Evolutionary conservation across 1,140 invertebrate genomes (phyloP).

Genomic region (Halictus rubicundus): DNA sequence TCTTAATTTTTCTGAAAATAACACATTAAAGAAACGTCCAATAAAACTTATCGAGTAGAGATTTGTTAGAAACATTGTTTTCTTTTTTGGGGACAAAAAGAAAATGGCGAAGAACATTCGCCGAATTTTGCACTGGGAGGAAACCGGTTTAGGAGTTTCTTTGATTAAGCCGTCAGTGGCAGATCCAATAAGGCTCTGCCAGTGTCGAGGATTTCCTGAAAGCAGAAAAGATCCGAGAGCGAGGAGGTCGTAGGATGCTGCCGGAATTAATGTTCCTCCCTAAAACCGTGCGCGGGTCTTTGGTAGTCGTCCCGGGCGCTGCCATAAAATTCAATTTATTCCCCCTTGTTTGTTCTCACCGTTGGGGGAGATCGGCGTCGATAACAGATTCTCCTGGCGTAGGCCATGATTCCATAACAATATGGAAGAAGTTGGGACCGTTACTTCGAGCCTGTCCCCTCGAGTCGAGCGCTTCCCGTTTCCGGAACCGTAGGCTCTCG

Average conservation of each 20-base stretch:
- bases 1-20: no score
- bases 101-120: no score
- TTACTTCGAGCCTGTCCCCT: slow-evolving; percentile 39
- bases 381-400: slow-evolving; percentile 51
- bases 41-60: no score
- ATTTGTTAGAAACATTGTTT: no score
- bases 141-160: neutral
- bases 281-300: slow-evolving; percentile 14
- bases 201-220: neutral
- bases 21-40: no score
- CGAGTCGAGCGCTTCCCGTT: slow-evolving; percentile 49
- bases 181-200: neutral
- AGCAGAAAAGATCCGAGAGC: neutral
- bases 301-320: neutral
- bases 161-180: neutral
- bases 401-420: slow-evolving; percentile 46
- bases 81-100: no score
- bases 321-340: slow-evolving; percentile 58
- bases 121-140: neutral
- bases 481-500: slow-evolving; percentile 18
- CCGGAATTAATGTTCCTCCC: slow-evolving; percentile 4
- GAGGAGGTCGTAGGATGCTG: no score
- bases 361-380: slow-evolving; percentile 52
- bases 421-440: slow-evolving; percentile 45
- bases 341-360: slow-evolving; percentile 59